Conservation (phyloP, 1,140 invertebrate genomes). For the Achroia grisella region DNA sequence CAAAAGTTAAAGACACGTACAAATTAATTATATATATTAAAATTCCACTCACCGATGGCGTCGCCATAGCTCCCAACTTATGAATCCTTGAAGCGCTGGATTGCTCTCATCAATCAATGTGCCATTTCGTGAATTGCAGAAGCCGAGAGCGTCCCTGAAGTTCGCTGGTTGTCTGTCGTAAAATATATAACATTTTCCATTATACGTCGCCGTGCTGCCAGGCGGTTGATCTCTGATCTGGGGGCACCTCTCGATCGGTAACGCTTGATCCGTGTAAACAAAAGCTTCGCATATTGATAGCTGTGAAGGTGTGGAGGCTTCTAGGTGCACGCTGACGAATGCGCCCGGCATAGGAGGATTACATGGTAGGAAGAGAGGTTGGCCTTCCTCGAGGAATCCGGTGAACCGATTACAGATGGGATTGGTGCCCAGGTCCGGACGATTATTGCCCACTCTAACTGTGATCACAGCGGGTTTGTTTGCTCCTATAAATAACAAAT, state of each 20-base stretch:
- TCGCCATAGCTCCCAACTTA: constrained; percentile 95
- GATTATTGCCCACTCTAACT: constrained; percentile 93
- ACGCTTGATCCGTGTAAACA: constrained; percentile 95
- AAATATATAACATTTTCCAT: constrained; percentile 97
- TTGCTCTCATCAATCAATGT: constrained; percentile 94
- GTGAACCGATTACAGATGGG: constrained; percentile 94
- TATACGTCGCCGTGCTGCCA: constrained; percentile 94
- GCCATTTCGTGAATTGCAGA: constrained; percentile 86
- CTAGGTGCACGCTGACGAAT: constrained; percentile 93
- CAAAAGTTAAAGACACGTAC: no score
- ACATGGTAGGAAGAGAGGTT: constrained; percentile 93
- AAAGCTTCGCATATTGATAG: constrained; percentile 96
- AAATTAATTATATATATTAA: no score
- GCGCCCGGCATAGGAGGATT: constrained; percentile 96
- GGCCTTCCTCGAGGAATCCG: constrained; percentile 89
- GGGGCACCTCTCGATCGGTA: constrained; percentile 94
- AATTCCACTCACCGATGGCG: constrained; percentile 80
- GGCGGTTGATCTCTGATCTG: constrained; percentile 94
- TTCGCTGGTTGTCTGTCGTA: constrained; percentile 90
- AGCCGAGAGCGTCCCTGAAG: constrained; percentile 86
- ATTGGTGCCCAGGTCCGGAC: constrained; percentile 94
- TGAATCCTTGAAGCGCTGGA: constrained; percentile 94
- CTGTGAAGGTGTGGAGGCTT: constrained; percentile 80
- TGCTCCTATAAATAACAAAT: constrained; percentile 29
- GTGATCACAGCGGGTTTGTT: constrained; percentile 88